Base-by-base conservation (phyloP, 2,113 vertebrate genomes). In the Odocoileus hemionus region DNA sequence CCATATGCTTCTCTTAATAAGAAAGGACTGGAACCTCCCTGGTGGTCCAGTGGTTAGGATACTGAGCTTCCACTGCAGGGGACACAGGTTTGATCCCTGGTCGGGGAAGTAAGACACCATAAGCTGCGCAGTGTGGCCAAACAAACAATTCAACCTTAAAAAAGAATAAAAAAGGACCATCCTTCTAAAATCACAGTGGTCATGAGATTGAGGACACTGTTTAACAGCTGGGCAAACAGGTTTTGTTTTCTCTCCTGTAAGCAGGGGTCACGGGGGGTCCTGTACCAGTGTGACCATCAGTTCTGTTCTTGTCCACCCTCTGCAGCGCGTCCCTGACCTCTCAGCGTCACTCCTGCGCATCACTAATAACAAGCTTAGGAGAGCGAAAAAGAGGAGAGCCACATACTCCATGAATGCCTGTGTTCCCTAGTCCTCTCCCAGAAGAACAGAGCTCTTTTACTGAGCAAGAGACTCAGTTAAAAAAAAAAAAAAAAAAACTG, bases 321-420 rank as follows among this genome's bases (percentile, higher is more conserved):
- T 8, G 39, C 9, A 58, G 45, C 43, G 25, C 6, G 1, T 7
- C 13, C 12, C 39, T 52, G 60, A 14, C 76, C 54, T 83, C 15
- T 28, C 7, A 11, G 9, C 0, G 9, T 58, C 57, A 70, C 0
- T 0, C 4, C 7, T 5, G 70, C 14, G 1, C n/a, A n/a, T 39
- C 67, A 11, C 76, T 21, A 61, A 86, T 7, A 28, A 16, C 50
- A 36, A 54, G 36, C 60, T 93, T 2, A 76, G 83, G 39, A 50
- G 36, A 6, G 57, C 30, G 8, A 61, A 45, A 26, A 91, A 26
- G 26, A 61, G 9, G 19, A 19, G 28, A 45, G 55, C 43, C 17
- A 2, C 52, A 14, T 7, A 1, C 55, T 33, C 58, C 23, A 1
- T 0, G 6, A 52, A 47, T 2, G 25, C 10, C 3, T 4, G 0